These are phyloP conservation scores for Rhyacichthys aspro DNA, from an alignment of 2,797 vertebrate genomes.

Conservation along the genomic window DNA sequence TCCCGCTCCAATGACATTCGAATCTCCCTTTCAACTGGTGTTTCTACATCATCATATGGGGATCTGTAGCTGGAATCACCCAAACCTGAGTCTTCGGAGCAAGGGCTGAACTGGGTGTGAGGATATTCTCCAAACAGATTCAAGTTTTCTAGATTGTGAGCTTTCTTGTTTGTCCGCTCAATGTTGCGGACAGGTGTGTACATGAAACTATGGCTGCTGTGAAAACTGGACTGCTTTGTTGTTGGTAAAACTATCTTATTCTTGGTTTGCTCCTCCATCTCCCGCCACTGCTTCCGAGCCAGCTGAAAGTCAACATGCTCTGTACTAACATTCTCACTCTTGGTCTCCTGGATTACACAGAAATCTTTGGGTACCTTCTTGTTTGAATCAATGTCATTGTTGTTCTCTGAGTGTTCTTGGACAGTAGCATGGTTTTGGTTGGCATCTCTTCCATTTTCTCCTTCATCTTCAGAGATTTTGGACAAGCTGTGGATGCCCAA, in stretches of 20 bases:
- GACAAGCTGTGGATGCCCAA: slow-evolving; percentile 73
- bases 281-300: slow-evolving; percentile 82
- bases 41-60: slow-evolving; percentile 78
- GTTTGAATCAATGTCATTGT: slow-evolving; percentile 49
- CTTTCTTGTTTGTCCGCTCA: slow-evolving; percentile 73
- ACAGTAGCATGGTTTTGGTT: slow-evolving; percentile 45
- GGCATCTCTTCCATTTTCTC: slow-evolving; percentile 69
- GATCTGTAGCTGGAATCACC: slow-evolving; percentile 82
- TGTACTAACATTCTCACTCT: slow-evolving; percentile 82
- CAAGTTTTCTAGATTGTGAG: slow-evolving; percentile 72
- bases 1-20: slow-evolving; percentile 77
- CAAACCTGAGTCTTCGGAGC: slow-evolving; percentile 82
- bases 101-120: slow-evolving; percentile 80
- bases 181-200: slow-evolving; percentile 84
- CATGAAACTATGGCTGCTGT: slow-evolving; percentile 81
- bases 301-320: slow-evolving; percentile 84
- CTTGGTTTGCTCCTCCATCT: slow-evolving; percentile 83
- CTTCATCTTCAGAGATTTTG: slow-evolving; percentile 82
- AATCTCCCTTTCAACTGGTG: slow-evolving; percentile 79
- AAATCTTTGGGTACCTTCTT: slow-evolving; percentile 84
- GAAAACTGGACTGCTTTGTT: slow-evolving; percentile 68
- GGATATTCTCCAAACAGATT: slow-evolving; percentile 71
- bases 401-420: slow-evolving; percentile 26
- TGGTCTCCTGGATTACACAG: slow-evolving; percentile 84
- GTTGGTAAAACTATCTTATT: slow-evolving; percentile 67